Evolutionary conservation across 2,113 vertebrate genomes (phyloP), one percentile per base, ranked within the genome.

Genomic region (Anarrhichthys ocellatus): DNA sequence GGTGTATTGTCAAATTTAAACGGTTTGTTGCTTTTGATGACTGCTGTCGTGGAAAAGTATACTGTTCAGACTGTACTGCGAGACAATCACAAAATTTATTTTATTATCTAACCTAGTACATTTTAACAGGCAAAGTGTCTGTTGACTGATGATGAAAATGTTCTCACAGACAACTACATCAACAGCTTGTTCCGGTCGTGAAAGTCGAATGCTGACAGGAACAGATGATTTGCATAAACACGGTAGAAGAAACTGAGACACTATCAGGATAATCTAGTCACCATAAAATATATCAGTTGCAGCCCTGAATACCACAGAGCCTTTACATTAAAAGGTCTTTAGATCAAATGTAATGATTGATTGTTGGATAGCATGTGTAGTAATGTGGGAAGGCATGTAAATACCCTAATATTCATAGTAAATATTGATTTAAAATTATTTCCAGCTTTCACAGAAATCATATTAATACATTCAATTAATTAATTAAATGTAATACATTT

Each of bases 201-300:
- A 54, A 27, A 81, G 73, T 83, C 48, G 81, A 81, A 87, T 81
- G 36, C 44, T 75, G 70, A 78, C 70, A 78, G 54, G 76, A 79
- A 79, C 63, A 77, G 70, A 76, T 9, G 68, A 87, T 87, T 86
- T 85, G 52, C 80, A 88, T 87, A 24, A 86, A 84, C 62, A 76
- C 6, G 22, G 0, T n/a, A 64, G 34, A 77, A 17, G 22, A 29
- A 73, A 66, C 29, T 77, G 64, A 65, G 36, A 66, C 27, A 18
- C 32, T 22, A 64, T 76, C 10, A 18, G 0, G 13, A 56, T 56
- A 0, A 67, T 78, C 2, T 46, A 13, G 61, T 78, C 15, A 50
- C 5, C 27, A 6, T 52, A 1, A 34, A 36, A 56, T 59, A 29
- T 58, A 20, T 77, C n/a, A 3, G 34, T 66, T 65, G 24, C 32